Conservation (phyloP, 1,140 invertebrate species). For the Pararge aegeria region DNA sequence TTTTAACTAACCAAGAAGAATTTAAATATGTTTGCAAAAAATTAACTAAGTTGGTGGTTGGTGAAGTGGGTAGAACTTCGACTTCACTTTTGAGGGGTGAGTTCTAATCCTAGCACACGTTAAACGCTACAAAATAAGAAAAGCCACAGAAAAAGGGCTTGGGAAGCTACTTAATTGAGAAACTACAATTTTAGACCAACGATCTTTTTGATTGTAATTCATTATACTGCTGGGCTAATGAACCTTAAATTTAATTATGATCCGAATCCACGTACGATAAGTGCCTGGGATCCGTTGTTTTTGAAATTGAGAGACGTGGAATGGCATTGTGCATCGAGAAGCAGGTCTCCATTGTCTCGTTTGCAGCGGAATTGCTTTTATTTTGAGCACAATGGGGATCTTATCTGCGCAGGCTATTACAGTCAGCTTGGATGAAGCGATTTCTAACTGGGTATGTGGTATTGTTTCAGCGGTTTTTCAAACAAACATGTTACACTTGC, state of each 20-base stretch:
- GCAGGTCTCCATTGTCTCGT: conserved; percentile 45
- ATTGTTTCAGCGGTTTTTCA: conserved; percentile 21
- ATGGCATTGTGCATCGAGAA: conserved; percentile 64
- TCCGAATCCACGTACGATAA: conserved; percentile 66
- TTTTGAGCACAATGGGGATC: conserved; percentile 59
- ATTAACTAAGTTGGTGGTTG: too few relatives aligned
- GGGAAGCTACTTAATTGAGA: too few relatives aligned
- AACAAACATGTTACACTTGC: too few relatives aligned
- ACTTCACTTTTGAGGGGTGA: too few relatives aligned
- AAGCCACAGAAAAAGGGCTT: too few relatives aligned
- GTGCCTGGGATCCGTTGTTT: conserved; percentile 63
- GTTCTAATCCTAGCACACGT: too few relatives aligned
- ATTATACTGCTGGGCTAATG: not conserved
- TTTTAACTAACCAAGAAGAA: too few relatives aligned
- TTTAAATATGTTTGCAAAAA: too few relatives aligned
- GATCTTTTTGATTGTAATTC: not conserved
- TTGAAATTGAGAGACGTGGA: conserved; percentile 58
- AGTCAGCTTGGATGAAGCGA: conserved; percentile 48
- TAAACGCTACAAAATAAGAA: too few relatives aligned
- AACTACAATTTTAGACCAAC: not conserved
- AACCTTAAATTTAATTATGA: conserved; percentile 25
- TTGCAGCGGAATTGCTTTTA: conserved; percentile 46
- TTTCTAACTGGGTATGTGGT: conserved; percentile 32
- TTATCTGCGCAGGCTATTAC: conserved; percentile 56
- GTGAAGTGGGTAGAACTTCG: too few relatives aligned